Base-by-base conservation (phyloP, 1,140 invertebrate species). In the Trichonephila inaurata region DNA sequence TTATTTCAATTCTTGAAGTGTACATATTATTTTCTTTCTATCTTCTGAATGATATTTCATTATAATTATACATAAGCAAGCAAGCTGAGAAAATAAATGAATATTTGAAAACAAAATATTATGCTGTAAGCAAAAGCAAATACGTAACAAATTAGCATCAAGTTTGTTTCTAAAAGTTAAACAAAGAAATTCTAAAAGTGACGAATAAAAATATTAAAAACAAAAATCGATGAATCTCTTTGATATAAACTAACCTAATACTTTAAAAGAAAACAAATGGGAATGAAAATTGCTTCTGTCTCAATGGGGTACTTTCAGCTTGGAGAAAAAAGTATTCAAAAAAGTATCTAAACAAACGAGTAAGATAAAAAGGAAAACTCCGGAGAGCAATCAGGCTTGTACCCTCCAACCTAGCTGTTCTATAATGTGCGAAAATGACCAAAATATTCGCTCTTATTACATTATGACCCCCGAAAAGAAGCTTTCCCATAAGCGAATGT, bases 371-470 rank as follows among this genome's bases (percentile, higher is more conserved):
- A 19, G 8, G 14, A 24, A 24, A 69, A 69, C 12, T 24, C 66
- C 14, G 66, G 66, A 14, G n/a, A 12, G 24, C 66, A 24, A 69
- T 28, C 66, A 77, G 14, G 5, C 33, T 77, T 19, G 6, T 40
- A 33, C 33, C 7, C 72, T 28, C 18, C 28, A 77, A 77, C 16
- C 16, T 77, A 18, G 5, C 5, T 77, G 14, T 33, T 7, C 28
- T 18, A 40, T 16, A 33, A 77, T 33, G 12, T 77, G 72, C 72
- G 33, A 77, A 40, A 77, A 77, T 77, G 72, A 28, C 14, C 72
- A 77, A 77, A 77, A 77, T 77, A 77, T 77, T 33, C 14, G 28
- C 28, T 40, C 33, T 77, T 77, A 77, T 77, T 77, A 77, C 33
- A 77, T 77, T 77, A 40, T 77, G 28, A 77, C 28, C 28, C 3